Evolutionary conservation across 2,888 invertebrate genomes (phyloP).

Genomic region (Asteroscopus sphinx): DNA sequence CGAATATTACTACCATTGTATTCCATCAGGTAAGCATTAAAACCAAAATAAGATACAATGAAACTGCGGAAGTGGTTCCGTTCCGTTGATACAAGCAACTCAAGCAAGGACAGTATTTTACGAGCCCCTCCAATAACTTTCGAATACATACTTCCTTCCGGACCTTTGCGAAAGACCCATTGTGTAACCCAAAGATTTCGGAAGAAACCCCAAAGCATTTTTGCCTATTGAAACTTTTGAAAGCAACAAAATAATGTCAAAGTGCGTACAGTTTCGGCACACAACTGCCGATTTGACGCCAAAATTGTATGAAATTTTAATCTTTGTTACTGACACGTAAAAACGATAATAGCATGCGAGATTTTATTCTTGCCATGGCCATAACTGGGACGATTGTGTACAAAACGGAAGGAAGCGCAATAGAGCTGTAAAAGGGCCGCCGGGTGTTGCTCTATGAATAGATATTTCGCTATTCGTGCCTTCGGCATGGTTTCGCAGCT

Average conservation of each 20-base stretch:
- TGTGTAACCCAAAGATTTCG: no score
- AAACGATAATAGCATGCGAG: conserved; percentile 47
- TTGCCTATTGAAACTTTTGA: conserved; percentile 19
- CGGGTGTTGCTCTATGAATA: conserved; percentile 74
- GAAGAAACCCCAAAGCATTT: conserved; percentile 22
- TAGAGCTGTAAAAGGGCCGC: conserved; percentile 73
- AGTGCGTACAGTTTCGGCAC: conserved; percentile 35
- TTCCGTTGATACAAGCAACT: no score
- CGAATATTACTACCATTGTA: conserved; percentile 60
- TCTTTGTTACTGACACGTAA: conserved; percentile 32
- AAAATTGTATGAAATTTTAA: conserved; percentile 30
- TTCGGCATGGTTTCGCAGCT: conserved; percentile 78
- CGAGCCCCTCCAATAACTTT: conserved; percentile 59
- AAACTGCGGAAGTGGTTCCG: conserved; percentile 61
- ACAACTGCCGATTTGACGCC: conserved; percentile 14
- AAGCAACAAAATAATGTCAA: conserved; percentile 33
- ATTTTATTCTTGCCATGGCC: conserved; percentile 46
- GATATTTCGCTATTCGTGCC: conserved; percentile 84
- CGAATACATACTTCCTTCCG: conserved; percentile 71
- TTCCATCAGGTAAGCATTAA: conserved; percentile 51
- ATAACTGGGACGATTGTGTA: conserved; percentile 50
- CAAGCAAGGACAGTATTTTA: conserved; percentile 56
- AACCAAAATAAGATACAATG: conserved; percentile 58
- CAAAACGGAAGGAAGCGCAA: conserved; percentile 80
- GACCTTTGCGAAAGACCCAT: conserved; percentile 58